Evolutionary conservation across 2,797 vertebrate genomes (phyloP), one percentile per base, ranked within the genome.

Genomic region (Clarias laeviceps): DNA sequence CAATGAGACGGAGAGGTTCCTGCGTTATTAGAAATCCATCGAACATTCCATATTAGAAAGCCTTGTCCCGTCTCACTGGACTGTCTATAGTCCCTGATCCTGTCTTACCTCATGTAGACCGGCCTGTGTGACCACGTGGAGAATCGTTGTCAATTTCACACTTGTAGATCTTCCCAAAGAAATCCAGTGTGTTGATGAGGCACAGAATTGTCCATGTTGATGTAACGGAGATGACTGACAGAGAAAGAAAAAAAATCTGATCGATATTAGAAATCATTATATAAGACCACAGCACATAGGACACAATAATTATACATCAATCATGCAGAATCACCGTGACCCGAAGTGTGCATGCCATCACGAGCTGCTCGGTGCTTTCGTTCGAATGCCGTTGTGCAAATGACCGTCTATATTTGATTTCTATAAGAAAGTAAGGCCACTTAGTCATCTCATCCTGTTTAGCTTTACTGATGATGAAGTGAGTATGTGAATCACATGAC

Each of bases 121-220:
- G 45, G 82, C 82, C 81, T 83, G 27, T 82, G 65, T 45, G 74
- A 88, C 84, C 80, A 83, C 74, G 85, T 37, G 40, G 76, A 61
- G 88, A 89, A 77, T 74, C n/a, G 59, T 66, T 45, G 82, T 88
- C 89, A 89, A 9, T 91, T 84, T 89, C 88, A 56, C 87, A 90
- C 82, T 88, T 87, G 70, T 78, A 76, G 87, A 86, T 83, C 87
- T 89, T 94, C 92, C 93, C 94, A 96, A 96, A 96, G 94, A 96
- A 86, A 88, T 89, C 88, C 86, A 89, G 88, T 83, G 84, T 90
- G 89, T 92, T 80, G 86, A 88, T 87, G 81, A 84, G 90, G 90
- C 88, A 91, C 90, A 93, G 87, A 86, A 56, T 76, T 77, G 69
- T 77, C 84, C 59, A 72, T 77, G n/a, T n/a, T 65, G 69, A 50